phyloP scores from a whole-genome alignment of 2,888 invertebrate species.

The Gortyna flavago region DNA sequence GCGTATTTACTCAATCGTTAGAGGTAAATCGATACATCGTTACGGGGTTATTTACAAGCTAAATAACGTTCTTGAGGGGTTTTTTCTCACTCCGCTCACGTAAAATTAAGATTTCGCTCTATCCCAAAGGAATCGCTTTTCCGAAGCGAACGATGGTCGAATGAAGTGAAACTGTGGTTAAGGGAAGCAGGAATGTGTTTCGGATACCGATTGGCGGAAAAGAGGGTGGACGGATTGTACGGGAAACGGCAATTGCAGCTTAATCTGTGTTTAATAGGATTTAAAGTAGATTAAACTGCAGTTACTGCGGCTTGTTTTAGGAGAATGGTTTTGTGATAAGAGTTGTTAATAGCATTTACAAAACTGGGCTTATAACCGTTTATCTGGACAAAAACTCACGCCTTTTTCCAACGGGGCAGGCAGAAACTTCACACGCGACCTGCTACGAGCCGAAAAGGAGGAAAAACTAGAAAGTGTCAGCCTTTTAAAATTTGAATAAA shows the following conservation, averaged over 20 bases:
- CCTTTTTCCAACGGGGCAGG: not conserved
- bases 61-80: constrained; percentile 41
- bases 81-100: constrained; percentile 39
- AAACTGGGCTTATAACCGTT: not conserved
- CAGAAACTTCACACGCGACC: not conserved
- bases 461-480: not conserved
- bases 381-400: not conserved
- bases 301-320: constrained; percentile 29
- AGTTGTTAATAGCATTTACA: not conserved
- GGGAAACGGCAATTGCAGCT: constrained; percentile 17
- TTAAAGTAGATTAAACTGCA: constrained; percentile 29
- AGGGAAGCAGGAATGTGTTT: constrained; percentile 29
- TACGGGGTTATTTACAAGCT: constrained; percentile 45
- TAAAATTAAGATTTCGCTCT: constrained; percentile 55
- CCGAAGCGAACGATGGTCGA: constrained; percentile 38
- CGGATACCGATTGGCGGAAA: constrained; percentile 39
- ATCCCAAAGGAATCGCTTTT: constrained; percentile 46
- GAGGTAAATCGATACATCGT: constrained; percentile 45
- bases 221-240: constrained; percentile 11
- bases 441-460: not conserved
- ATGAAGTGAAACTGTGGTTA: constrained; percentile 41
- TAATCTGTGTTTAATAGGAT: constrained; percentile 35
- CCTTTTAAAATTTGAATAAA: not conserved
- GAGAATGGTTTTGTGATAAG: not conserved
- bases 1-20: constrained; percentile 18